Base-by-base conservation (phyloP, 2,113 vertebrate genomes). In the Scartelaos histophorus region DNA sequence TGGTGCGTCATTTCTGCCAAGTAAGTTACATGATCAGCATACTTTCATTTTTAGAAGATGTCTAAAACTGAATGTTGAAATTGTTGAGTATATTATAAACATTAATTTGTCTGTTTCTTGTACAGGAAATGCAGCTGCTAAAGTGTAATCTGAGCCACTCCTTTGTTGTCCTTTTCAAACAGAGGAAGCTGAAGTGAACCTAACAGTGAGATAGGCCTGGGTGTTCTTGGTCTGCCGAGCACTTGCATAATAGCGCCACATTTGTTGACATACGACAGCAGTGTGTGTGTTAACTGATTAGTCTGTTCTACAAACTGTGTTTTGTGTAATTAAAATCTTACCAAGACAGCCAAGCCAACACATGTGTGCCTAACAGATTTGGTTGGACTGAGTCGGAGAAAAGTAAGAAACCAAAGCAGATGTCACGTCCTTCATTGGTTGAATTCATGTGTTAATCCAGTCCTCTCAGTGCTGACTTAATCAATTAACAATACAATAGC, bases 101-200 rank as follows among this genome's bases (percentile, higher is more conserved):
- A 29, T 29, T 29, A 29, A 29, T 2, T 29, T 2, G 29, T 29
- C 29, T 29, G 29, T 29, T 29, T 29, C 29, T 29, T 29, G 29
- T 29, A 29, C 29, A 29, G 29, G 4, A 29, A 2, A 29, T 2
- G 29, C 29, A 29, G 29, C 29, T 29, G 29, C 2, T 29, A 29
- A 29, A 53, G 5, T 19, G 24, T 71, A 56, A 81, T 66, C 61
- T 68, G 61, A 81, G 68, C 65, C 82, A 66, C 54, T 62, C 38
- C 45, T 71, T 5, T 2, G 71, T 45, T 71, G 53, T 29, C 29
- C 29, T 29, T 29, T 29, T 29, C 29, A 29, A 29, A 29, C 29
- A 29, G 29, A 29, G 29, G 29, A 29, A 29, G 29, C 4, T 29
- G 29, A 29, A 29, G 29, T 29, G 2, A 29, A 29, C 29, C 4